Evolutionary conservation across 2,888 invertebrate genomes (phyloP), one percentile per base, ranked within the genome.

Genomic region (Nematopogon swammerdamellus): DNA sequence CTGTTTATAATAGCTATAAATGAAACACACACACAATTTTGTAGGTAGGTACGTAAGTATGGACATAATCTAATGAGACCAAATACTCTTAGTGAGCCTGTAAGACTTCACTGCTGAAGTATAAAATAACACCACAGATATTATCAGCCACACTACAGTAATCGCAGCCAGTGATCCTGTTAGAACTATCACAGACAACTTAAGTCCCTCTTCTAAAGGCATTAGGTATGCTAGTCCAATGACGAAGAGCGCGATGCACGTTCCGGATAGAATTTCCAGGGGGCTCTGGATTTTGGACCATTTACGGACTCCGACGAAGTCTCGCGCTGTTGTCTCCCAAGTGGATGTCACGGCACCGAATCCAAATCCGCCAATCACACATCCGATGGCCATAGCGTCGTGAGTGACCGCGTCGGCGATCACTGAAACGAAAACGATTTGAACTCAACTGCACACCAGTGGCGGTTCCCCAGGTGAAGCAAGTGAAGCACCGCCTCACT

Each of bases 211-310:
- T 52, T 61, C 52, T 18, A 63, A 63, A 16, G 30, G 25, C 14
- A 70, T 58, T 14, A 67, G 53, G 49, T 69, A 67, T 8, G 65
- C 65, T 44, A 75, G 57, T 30, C 68, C 69, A 4, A 63, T 50
- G 11, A 67, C 62, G 54, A 79, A 71, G 43, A 61, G 49, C 44
- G 67, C 62, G 48, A 81, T 59, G 45, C 73, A 55, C 29, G 60
- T 53, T 16, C 68, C 75, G 3, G 80, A 72, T 5, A 74, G 53
- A 6, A 73, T 76, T 64, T 81, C 80, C 45, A 82, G 55, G 2
- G 80, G 60, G 51, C 81, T 80, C 50, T 79, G 72, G 5, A 81
- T 55, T 57, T 74, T 72, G 0, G 74, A 68, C 80, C 80, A 81
- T 55, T 74, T 77, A 43, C 77, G 64, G 14, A 68, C 67, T 1